Percentiles rank a stretch among this genome's conserved stretches.
Evolutionary conservation across 2,888 invertebrate genomes (phyloP).

Genomic region (Laothoe populi): DNA sequence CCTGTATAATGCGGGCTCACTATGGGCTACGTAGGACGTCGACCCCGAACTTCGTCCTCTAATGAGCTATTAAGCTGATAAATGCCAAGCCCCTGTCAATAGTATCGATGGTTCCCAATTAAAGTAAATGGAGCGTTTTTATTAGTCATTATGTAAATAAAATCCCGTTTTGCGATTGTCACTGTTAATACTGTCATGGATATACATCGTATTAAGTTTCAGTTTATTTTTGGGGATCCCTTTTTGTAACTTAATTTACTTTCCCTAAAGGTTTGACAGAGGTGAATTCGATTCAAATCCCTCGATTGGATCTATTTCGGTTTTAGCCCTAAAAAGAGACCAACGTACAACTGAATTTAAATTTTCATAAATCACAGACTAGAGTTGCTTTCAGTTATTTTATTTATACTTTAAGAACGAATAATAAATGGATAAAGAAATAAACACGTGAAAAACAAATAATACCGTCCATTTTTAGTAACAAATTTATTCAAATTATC

Average conservation of each 20-base stretch:
- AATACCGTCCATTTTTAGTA: too few species aligned
- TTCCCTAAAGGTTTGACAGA: conserved; percentile 13
- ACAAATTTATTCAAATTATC: too few species aligned
- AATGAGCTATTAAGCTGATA: conserved; percentile 47
- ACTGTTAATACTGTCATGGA: conserved; percentile 8
- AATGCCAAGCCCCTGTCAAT: conserved; percentile 48
- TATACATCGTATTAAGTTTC: conserved; percentile 9
- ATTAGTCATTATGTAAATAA: conserved; percentile 18
- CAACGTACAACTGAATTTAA: conserved; percentile 3
- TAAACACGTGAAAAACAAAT: not conserved
- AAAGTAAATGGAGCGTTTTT: conserved; percentile 28
- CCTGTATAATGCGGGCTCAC: conserved; percentile 30
- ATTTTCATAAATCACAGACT: not conserved
- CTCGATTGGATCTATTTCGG: conserved; percentile 7
- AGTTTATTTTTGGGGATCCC: not conserved
- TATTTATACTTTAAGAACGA: not conserved
- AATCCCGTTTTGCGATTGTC: conserved; percentile 6
- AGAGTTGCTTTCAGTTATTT: not conserved
- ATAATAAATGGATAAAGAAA: not conserved
- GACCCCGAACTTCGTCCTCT: conserved; percentile 37
- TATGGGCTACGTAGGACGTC: conserved; percentile 34
- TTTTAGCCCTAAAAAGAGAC: not conserved
- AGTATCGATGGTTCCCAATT: conserved; percentile 51
- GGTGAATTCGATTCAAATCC: conserved; percentile 7
- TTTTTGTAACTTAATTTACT: conserved; percentile 19